A percentile compares a stretch with the other conserved stretches of the same genome.
Evolutionary conservation across 2,113 vertebrate species (phyloP).

Genomic region (Tragelaphus scriptus): DNA sequence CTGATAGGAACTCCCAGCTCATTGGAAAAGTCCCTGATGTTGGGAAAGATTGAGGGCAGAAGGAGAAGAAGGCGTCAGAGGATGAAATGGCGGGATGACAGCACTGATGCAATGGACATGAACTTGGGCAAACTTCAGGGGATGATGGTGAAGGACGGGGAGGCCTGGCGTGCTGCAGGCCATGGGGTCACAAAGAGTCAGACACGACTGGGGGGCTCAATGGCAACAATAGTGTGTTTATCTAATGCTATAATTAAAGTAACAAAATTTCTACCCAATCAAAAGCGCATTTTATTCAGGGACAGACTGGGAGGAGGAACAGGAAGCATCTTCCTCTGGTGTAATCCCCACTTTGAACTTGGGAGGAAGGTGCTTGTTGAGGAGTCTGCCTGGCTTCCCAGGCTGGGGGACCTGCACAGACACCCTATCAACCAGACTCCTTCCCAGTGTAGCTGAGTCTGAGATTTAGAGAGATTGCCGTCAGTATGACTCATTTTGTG

Average conservation of each 20-base stretch:
- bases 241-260: background rate
- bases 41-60: background rate
- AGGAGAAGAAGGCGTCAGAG: background rate
- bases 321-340: background rate
- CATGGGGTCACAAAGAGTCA: background rate
- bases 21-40: background rate
- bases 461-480: background rate
- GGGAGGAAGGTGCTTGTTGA: background rate
- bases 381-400: background rate
- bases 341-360: background rate
- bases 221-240: background rate
- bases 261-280: background rate
- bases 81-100: fast-evolving
- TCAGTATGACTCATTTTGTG: background rate
- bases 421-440: background rate
- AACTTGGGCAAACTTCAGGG: background rate
- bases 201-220: background rate
- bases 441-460: background rate
- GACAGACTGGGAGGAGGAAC: background rate
- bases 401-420: background rate
- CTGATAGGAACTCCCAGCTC: background rate
- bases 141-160: background rate
- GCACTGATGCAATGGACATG: background rate
- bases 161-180: background rate
- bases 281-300: background rate